Base-by-base conservation (phyloP, 30 jellyfish, hydroid and myxozoan species). In the Cassiopea xamachana region DNA sequence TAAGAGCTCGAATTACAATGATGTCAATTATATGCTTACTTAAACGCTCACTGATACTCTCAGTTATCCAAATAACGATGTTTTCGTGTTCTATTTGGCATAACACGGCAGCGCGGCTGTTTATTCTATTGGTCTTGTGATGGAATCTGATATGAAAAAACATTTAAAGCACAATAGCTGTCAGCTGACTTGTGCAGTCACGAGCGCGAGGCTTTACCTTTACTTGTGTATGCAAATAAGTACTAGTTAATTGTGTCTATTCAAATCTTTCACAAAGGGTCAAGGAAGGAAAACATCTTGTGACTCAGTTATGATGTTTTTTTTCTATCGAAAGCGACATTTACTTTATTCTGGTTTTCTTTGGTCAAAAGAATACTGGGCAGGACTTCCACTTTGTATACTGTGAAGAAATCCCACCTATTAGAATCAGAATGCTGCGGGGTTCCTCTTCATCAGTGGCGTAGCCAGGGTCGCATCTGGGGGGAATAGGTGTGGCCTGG, bases 161-260 rank as follows among this genome's bases (percentile, higher is more conserved):
- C 4, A 51, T 2, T 51, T 51, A 4, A 4, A 51, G 39, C n/a
- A 80, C 82, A 61, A 47, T 62, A 49, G 79, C 46, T 39, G 48
- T 82, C 90, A 82, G 82, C 82, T 82, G 90, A 82, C 82, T 61
- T 4, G 43, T 72, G 1, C 79, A 72, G 90, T 82, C 82, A 80
- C 89, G 89, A 46, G 87, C 60, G 43, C 8, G 2, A 17, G 0
- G 46, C 44, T 64, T n/a, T 15, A 1, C 79, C 14, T 12, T 18
- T 68, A 18, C 69, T 80, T 64, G 80, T 82, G 90, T 82, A 82
- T 82, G 90, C 90, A 62, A 82, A 82, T 82, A 9, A 80, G 79
- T 19, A 8, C 48, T 6, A 15, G 46, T 75, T 8, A 48, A 15
- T 78, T 51, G 73, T 51, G 49, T 49, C 81, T 3, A 13, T 43